Conservation (phyloP, 2,797 vertebrate genomes). For the Sternarchorhynchus goeldii region DNA sequence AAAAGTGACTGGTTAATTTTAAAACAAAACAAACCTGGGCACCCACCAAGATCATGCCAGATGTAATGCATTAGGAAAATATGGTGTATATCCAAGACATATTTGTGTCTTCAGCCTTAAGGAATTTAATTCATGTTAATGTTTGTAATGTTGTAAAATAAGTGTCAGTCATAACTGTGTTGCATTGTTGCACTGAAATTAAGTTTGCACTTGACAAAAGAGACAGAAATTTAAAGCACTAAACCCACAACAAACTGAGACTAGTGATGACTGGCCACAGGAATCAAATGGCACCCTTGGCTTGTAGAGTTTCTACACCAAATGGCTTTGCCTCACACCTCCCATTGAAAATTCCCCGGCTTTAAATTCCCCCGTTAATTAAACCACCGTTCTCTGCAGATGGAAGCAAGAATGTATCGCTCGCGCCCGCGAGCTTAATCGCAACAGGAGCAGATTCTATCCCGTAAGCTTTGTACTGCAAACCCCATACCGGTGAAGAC, state of each 20-base stretch:
- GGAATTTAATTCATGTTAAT: conserved; percentile 34
- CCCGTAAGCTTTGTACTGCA: conserved; percentile 12
- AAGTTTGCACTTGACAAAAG: too few species aligned
- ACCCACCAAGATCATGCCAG: conserved; percentile 18
- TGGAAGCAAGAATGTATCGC: conserved; percentile 27
- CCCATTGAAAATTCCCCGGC: conserved; percentile 10
- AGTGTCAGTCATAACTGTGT: background rate
- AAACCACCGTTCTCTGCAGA: conserved; percentile 9
- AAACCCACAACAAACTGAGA: too few species aligned
- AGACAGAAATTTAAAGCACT: too few species aligned
- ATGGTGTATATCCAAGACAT: conserved; percentile 5
- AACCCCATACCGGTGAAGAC: background rate
- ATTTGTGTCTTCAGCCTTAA: conserved; percentile 31
- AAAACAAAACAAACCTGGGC: conserved; percentile 27
- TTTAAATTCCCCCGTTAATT: conserved; percentile 39
- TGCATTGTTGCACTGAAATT: background rate
- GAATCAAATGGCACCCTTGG: background rate
- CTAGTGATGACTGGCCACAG: background rate
- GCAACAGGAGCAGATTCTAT: conserved; percentile 20
- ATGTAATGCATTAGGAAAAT: conserved; percentile 9
- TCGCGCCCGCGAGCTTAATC: conserved; percentile 21
- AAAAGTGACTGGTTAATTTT: background rate
- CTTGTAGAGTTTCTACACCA: background rate
- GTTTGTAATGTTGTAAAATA: background rate
- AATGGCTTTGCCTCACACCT: conserved; percentile 24